A percentile compares a stretch with the other conserved stretches of the same genome.
These are phyloP conservation scores for Scaptomyza tumidula DNA, from an alignment of 2,888 invertebrate genomes.

Conservation along the genomic window DNA sequence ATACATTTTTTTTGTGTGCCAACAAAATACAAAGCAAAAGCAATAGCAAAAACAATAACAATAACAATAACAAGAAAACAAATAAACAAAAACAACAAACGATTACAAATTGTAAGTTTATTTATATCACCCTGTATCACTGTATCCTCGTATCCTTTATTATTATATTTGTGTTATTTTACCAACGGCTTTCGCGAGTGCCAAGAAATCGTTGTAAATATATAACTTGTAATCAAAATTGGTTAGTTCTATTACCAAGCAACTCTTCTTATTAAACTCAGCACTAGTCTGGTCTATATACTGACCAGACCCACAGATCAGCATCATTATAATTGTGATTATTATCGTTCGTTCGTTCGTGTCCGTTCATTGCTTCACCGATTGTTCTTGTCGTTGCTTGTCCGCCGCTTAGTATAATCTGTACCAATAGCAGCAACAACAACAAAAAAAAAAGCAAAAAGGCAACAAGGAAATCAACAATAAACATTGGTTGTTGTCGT, in stretches of 20 bases:
- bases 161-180: no score
- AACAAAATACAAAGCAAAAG: not conserved
- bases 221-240: no score
- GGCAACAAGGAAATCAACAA: constrained; percentile 33
- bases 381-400: constrained; percentile 25
- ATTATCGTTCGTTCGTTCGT: constrained; percentile 2
- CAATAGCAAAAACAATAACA: no score
- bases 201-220: not conserved
- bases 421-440: not conserved
- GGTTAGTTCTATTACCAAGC: no score
- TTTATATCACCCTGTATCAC: no score
- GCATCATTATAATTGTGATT: constrained; percentile 22
- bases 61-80: no score
- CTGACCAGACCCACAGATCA: not conserved
- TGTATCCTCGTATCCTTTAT: no score
- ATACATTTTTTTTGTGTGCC: not conserved
- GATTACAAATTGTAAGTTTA: no score
- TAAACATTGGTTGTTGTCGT: constrained; percentile 31
- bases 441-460: no score
- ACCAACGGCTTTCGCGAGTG: no score
- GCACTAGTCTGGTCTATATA: constrained; percentile 6
- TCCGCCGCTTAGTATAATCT: constrained; percentile 49
- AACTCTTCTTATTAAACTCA: not conserved
- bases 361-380: constrained; percentile 39
- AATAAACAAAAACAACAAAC: no score